Conservation (phyloP, 2,888 invertebrate species). For the Koerneria pararmatus region DNA sequence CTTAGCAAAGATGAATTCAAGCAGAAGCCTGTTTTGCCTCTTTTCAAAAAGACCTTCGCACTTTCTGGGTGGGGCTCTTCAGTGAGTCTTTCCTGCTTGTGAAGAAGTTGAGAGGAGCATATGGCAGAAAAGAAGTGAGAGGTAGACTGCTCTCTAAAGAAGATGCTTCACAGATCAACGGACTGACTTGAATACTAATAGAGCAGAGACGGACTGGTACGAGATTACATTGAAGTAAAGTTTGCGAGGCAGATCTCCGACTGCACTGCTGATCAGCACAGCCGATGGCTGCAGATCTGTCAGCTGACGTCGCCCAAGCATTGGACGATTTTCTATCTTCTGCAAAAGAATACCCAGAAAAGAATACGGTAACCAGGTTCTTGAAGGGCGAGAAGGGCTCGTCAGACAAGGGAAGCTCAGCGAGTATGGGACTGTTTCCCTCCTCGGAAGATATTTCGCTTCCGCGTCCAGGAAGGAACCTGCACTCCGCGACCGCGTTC, state of each 20-base stretch:
- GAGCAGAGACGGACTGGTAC: conserved; percentile 85
- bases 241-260: conserved; percentile 72
- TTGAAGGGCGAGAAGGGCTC: conserved; percentile 34
- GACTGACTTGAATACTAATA: conserved; percentile 77
- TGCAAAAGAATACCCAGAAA: conserved; percentile 11
- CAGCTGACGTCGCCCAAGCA: conserved; percentile 66
- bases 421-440: conserved; percentile 75
- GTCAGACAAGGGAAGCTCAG: conserved; percentile 60
- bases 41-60: too few species aligned
- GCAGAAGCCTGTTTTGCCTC: too few species aligned
- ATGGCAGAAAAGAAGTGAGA: conserved; percentile 87
- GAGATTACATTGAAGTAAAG: conserved; percentile 87
- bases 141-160: conserved; percentile 69
- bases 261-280: conserved; percentile 76
- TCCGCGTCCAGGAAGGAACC: conserved; percentile 82
- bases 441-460: conserved; percentile 80
- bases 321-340: conserved; percentile 9
- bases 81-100: too few species aligned
- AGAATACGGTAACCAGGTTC: background rate
- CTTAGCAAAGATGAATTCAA: too few species aligned
- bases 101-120: conserved; percentile 77
- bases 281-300: conserved; percentile 72
- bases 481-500: conserved; percentile 82
- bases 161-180: conserved; percentile 71
- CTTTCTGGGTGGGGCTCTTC: too few species aligned